A percentile compares a stretch with the other conserved stretches of the same genome.
These are phyloP conservation scores for Hypsibius dujardini DNA, from an alignment of 1,140 invertebrate species.

Conservation along the genomic window DNA sequence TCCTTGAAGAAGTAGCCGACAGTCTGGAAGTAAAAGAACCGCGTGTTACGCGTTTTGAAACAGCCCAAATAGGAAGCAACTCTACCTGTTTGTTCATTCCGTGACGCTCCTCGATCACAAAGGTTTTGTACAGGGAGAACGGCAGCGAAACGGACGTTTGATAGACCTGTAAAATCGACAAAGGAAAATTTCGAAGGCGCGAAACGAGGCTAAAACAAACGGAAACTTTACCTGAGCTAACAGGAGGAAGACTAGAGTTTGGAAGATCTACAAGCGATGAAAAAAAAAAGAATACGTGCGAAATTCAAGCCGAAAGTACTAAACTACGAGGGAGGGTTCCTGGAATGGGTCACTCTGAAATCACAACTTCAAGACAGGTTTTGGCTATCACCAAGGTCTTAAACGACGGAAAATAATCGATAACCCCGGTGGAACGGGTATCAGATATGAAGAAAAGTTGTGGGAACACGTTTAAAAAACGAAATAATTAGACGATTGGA, in stretches of 20 bases:
- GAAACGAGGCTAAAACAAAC: too few relatives aligned
- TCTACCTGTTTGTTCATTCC: slow-evolving; percentile 85
- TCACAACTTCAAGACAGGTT: too few relatives aligned
- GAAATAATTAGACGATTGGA: too few relatives aligned
- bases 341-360: too few relatives aligned
- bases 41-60: slow-evolving; percentile 5
- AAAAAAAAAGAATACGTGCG: too few relatives aligned
- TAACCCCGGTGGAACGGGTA: too few relatives aligned
- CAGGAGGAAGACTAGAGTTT: slow-evolving; percentile 50
- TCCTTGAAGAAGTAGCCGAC: slow-evolving; percentile 34
- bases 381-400: too few relatives aligned
- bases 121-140: slow-evolving; percentile 69
- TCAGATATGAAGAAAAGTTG: too few relatives aligned
- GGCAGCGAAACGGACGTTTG: slow-evolving; percentile 59
- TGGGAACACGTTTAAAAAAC: too few relatives aligned
- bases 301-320: too few relatives aligned
- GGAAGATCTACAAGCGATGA: slow-evolving; percentile 46
- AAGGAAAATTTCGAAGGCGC: slow-evolving; percentile 5
- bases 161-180: slow-evolving; percentile 46
- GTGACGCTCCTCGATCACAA: slow-evolving; percentile 87
- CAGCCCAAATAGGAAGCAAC: slow-evolving; percentile 6
- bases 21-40: slow-evolving; percentile 29
- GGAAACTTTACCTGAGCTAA: background rate
- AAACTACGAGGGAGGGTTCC: too few relatives aligned
- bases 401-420: too few relatives aligned